phyloP scores from a whole-genome alignment of 2,888 invertebrate species.

The Acleris cristana region DNA sequence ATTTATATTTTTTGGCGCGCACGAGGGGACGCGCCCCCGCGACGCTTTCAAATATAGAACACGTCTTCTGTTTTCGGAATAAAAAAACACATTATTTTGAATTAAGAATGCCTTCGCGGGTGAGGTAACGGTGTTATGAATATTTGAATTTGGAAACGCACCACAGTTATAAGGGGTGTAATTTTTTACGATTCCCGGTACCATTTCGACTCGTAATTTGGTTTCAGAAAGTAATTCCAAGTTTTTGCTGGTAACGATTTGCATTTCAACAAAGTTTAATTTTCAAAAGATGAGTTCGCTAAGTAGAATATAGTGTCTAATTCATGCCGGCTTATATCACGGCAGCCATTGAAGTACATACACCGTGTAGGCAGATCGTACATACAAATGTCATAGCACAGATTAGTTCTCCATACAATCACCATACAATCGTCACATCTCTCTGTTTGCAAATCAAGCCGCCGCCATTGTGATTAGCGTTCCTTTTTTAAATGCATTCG shows the following conservation, averaged over 20 bases:
- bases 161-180: slow-evolving; percentile 28
- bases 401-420: slow-evolving; percentile 55
- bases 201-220: slow-evolving; percentile 20
- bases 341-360: slow-evolving; percentile 30
- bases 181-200: slow-evolving; percentile 27
- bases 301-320: slow-evolving; percentile 14
- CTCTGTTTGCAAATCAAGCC: slow-evolving; percentile 79
- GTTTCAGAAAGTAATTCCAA: slow-evolving; percentile 29
- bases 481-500: slow-evolving; percentile 61
- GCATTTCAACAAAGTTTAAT: slow-evolving; percentile 8
- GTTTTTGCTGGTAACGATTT: slow-evolving; percentile 17
- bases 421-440: slow-evolving; percentile 77
- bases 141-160: slow-evolving; percentile 42
- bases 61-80: slow-evolving; percentile 63
- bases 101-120: slow-evolving; percentile 76
- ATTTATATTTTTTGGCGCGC: slow-evolving; percentile 59
- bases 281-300: slow-evolving; percentile 9
- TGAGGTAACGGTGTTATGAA: slow-evolving; percentile 57
- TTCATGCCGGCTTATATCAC: slow-evolving; percentile 17
- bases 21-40: slow-evolving; percentile 70
- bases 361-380: slow-evolving; percentile 33
- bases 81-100: slow-evolving; percentile 70
- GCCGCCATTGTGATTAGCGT: slow-evolving; percentile 68
- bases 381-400: slow-evolving; percentile 39
- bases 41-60: slow-evolving; percentile 77